Evolutionary conservation across 2,797 vertebrate genomes (phyloP).

Genomic region (Odontamblyopus rebecca): DNA sequence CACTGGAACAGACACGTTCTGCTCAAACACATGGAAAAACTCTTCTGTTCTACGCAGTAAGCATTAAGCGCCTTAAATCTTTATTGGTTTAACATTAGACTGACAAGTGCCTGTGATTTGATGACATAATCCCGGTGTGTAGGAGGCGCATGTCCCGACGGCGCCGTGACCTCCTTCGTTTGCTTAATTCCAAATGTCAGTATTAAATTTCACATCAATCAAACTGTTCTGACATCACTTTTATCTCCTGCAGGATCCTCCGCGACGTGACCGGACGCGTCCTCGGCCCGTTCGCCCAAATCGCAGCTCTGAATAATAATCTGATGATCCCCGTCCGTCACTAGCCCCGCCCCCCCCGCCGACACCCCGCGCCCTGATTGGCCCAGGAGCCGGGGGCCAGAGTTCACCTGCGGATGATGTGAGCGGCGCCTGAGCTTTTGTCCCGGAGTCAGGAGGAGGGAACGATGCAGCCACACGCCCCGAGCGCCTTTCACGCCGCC

Average conservation of each 20-base stretch:
- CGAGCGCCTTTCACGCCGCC: conserved; percentile 48
- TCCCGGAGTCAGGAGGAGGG: conserved; percentile 47
- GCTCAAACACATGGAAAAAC: too few species aligned
- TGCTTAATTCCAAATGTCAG: neutral
- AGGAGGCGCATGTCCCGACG: neutral
- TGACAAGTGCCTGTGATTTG: too few species aligned
- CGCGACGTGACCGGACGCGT: conserved; percentile 31
- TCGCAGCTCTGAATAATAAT: conserved; percentile 35
- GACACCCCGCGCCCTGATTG: conserved; percentile 59
- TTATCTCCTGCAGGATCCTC: neutral
- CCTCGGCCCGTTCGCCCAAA: conserved; percentile 1
- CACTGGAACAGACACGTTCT: too few species aligned
- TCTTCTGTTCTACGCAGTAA: too few species aligned
- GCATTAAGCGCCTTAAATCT: too few species aligned
- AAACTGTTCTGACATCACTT: conserved; percentile 2
- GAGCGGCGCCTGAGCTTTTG: conserved; percentile 63
- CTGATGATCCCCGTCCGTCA: conserved; percentile 68
- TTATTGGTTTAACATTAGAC: too few species aligned
- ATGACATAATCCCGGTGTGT: too few species aligned
- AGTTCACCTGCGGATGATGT: conserved; percentile 65
- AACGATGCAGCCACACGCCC: conserved; percentile 61
- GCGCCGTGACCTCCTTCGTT: neutral
- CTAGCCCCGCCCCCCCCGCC: conserved; percentile 54
- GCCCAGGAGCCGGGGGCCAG: conserved; percentile 63
- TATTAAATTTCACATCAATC: neutral